These are phyloP conservation scores for Acleris literana DNA, from an alignment of 2,888 invertebrate species.

Conservation along the genomic window DNA sequence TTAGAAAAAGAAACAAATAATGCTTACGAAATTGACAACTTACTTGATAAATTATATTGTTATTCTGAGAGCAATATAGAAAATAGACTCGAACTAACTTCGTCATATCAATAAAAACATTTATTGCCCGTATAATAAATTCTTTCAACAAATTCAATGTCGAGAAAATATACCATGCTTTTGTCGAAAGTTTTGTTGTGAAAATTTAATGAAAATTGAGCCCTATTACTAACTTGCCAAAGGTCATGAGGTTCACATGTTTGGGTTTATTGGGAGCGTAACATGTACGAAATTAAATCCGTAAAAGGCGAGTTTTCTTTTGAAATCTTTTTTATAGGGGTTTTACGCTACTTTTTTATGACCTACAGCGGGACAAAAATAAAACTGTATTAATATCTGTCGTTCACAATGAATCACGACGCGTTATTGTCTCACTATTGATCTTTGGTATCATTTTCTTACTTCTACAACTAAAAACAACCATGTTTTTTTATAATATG, in stretches of 20 bases:
- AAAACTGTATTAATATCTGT: conserved; percentile 18
- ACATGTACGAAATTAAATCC: conserved; percentile 37
- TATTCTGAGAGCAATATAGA: neutral
- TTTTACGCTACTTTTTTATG: conserved; percentile 20
- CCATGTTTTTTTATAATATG: too few species aligned
- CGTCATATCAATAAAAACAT: conserved; percentile 7
- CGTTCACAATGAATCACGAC: neutral
- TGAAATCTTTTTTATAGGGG: conserved; percentile 34
- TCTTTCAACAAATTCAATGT: conserved; percentile 18
- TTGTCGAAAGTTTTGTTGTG: neutral
- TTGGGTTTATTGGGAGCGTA: conserved; percentile 20
- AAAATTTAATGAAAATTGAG: neutral
- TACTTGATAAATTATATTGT: too few species aligned
- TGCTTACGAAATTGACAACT: too few species aligned
- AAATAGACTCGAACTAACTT: neutral
- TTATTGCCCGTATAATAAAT: neutral
- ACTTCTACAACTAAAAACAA: too few species aligned
- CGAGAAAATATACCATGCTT: conserved; percentile 15
- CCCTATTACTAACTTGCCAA: neutral
- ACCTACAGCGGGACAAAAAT: conserved; percentile 20
- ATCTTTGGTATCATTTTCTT: too few species aligned
- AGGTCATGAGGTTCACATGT: neutral
- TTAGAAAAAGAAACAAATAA: too few species aligned
- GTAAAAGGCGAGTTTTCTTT: conserved; percentile 32
- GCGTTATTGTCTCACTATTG: neutral